These are phyloP conservation scores for Drosophila lutescens DNA, from an alignment of 2,888 invertebrate species.

Conservation along the genomic window DNA sequence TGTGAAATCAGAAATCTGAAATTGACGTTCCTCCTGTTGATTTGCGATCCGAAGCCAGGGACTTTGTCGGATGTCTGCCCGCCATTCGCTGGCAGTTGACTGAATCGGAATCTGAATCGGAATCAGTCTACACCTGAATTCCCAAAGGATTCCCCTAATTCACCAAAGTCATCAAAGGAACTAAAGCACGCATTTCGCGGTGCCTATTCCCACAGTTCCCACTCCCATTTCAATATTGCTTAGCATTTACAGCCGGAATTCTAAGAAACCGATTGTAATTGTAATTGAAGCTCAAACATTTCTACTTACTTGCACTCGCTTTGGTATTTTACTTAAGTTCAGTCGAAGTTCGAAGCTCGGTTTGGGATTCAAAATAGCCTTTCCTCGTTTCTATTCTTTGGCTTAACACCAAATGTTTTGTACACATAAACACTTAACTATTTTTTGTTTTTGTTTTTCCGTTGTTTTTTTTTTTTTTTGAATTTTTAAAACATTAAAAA, in stretches of 20 bases:
- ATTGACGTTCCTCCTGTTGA: conserved; percentile 25
- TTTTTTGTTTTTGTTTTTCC: neutral
- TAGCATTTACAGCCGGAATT: conserved; percentile 7
- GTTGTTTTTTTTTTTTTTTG: neutral
- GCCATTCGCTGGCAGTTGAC: neutral
- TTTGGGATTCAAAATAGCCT: neutral
- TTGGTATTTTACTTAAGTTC: conserved; percentile 17
- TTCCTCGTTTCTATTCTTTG: neutral
- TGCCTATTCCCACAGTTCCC: neutral
- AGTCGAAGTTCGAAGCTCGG: conserved; percentile 1
- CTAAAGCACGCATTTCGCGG: neutral
- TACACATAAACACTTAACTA: conserved; percentile 14
- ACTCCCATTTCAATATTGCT: conserved; percentile 4
- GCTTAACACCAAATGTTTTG: conserved; percentile 8
- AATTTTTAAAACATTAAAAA: conserved; percentile 25
- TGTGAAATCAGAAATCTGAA: neutral
- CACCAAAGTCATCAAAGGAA: conserved; percentile 6
- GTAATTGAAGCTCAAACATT: too few relatives aligned
- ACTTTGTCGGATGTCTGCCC: neutral
- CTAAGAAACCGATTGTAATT: neutral
- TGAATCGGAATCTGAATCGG: neutral
- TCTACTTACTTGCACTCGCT: conserved; percentile 15
- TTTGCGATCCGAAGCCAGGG: conserved; percentile 1
- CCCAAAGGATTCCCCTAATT: neutral
- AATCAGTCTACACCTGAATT: neutral